Evolutionary conservation across 2,797 vertebrate species (phyloP), one percentile per base, ranked within the genome.

Genomic region (Danio aesculapii): DNA sequence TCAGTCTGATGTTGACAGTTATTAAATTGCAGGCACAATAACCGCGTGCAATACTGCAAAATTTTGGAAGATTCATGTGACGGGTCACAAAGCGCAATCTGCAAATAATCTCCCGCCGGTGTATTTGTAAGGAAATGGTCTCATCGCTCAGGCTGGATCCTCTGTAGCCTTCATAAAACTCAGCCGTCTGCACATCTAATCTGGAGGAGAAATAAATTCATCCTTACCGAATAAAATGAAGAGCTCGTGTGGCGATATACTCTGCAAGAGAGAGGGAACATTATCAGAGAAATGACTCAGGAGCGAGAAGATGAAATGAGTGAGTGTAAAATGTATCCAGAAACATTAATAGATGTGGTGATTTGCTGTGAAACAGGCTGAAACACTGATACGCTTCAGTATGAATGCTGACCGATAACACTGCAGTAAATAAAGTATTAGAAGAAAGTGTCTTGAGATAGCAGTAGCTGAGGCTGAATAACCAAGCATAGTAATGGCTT

Each of bases 151-250:
- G 44, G 14, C 44, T 43, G 63, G 58, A 16, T 46, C 21, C 47
- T 72, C 44, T 11, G 10, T 71, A 9, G 72, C 64, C 61, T 84
- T 87, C 66, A 83, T 62, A 79, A 83, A 83, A 81, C 50, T 79
- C 71, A 46, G 71, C 46, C 67, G 61, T 57, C 43, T 43, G 50
- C 79, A 59, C 68, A 84, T 77, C 52, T 39, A 70, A 86, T 86
- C 71, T 52, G 55, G 46, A 19, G 41, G 55, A 77, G 59, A 74
- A 75, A 81, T 83, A 57, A 76, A 83, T 72, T 17, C 2, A 3
- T 72, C 10, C 95, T 95, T 95, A 97, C 96, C 96, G 91, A 97
- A 97, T 0, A 97, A 89, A 86, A 95, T 96, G 93, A 97, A 96
- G 81, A 97, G 95, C 72, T 93, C 92, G 84, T 95, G 90, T 83